These are phyloP conservation scores for Macroramphosus scolopax DNA, from an alignment of 2,797 vertebrate species.

Conservation along the genomic window DNA sequence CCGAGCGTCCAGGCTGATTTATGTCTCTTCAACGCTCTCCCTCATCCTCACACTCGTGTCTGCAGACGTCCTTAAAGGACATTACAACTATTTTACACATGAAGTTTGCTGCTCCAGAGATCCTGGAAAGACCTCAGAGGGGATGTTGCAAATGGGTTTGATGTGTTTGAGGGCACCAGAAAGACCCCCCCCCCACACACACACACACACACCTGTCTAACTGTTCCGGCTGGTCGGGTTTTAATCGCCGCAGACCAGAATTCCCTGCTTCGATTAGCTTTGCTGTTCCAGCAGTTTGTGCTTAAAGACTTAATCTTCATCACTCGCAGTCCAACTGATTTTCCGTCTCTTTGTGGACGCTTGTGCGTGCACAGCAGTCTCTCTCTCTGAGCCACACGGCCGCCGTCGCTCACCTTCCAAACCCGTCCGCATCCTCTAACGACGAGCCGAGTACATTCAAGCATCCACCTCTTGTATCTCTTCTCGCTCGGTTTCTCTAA, in stretches of 20 bases:
- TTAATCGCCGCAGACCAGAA: conserved; percentile 40
- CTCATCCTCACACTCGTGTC: too few species aligned
- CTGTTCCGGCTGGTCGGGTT: conserved; percentile 27
- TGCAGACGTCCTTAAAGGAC: too few species aligned
- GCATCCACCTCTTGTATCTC: too few species aligned
- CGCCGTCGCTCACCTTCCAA: conserved; percentile 46
- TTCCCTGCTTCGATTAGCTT: conserved; percentile 49
- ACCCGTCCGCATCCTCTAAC: conserved; percentile 42
- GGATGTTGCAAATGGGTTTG: too few species aligned
- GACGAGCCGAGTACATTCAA: too few species aligned
- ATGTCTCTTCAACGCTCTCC: background rate
- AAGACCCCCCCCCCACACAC: too few species aligned
- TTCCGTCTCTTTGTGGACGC: conserved; percentile 36
- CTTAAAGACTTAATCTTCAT: conserved; percentile 51
- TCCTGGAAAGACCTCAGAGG: too few species aligned
- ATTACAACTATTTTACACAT: too few species aligned
- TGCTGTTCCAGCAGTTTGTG: conserved; percentile 55
- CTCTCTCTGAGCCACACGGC: conserved; percentile 34
- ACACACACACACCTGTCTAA: conserved; percentile 2
- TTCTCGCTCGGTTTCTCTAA: too few species aligned
- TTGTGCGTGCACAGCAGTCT: conserved; percentile 40
- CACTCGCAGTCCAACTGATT: conserved; percentile 27
- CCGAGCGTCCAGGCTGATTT: background rate
- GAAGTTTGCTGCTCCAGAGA: too few species aligned
- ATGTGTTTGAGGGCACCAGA: too few species aligned